These are phyloP conservation scores for Channallabes apus DNA, from an alignment of 2,797 vertebrate genomes.

Conservation along the genomic window DNA sequence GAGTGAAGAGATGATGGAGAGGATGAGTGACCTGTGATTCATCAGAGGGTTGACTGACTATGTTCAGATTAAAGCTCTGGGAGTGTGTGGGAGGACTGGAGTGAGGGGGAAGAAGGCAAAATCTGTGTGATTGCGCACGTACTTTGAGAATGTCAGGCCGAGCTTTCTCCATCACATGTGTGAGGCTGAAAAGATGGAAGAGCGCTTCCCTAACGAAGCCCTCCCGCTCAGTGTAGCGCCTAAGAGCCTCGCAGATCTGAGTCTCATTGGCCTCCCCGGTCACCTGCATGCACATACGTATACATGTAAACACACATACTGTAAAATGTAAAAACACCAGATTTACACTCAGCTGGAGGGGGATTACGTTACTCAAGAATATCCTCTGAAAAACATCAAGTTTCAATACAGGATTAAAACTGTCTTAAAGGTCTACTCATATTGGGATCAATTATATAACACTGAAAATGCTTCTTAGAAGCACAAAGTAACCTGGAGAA, in stretches of 20 bases:
- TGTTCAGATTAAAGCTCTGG: constrained; percentile 22
- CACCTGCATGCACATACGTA: constrained; percentile 74
- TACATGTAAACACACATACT: background rate
- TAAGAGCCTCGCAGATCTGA: constrained; percentile 94
- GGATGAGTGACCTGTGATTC: constrained; percentile 17
- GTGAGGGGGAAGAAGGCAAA: background rate
- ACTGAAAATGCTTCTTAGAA: too few species aligned
- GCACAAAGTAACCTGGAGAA: too few species aligned
- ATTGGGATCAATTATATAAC: too few species aligned
- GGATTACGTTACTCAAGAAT: background rate
- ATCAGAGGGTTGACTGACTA: background rate
- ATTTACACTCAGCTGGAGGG: background rate
- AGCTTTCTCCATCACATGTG: constrained; percentile 95
- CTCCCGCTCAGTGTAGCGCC: constrained; percentile 93
- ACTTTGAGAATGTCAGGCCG: constrained; percentile 97
- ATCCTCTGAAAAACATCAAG: background rate
- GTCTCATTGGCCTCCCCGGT: constrained; percentile 97
- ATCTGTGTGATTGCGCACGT: background rate
- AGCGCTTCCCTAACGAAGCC: constrained; percentile 97
- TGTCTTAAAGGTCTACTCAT: too few species aligned
- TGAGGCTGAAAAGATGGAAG: constrained; percentile 96
- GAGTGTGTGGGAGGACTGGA: constrained; percentile 20
- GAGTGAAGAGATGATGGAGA: background rate
- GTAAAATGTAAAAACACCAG: background rate
- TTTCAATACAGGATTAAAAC: too few species aligned